Evolutionary conservation across 2,113 vertebrate species (phyloP), one percentile per base, ranked within the genome.

Genomic region (Rhineura floridana): DNA sequence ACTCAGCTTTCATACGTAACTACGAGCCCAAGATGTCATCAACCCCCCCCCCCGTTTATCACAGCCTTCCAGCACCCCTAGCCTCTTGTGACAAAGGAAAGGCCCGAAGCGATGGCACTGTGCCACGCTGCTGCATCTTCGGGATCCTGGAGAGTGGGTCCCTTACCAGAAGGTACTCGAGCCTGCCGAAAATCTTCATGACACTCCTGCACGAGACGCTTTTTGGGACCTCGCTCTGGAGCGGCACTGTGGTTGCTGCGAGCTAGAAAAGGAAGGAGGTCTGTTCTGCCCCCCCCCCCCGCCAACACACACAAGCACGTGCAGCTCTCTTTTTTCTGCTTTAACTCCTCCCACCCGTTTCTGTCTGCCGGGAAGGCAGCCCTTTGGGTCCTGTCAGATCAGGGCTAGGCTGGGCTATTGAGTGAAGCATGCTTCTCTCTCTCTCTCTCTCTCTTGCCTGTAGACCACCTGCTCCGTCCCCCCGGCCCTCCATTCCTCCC

Each of bases 141-240:
- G 55, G 55, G 21, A 19, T 63, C 85, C 90, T 11, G 7, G 1
- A 48, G 8, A 36, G 5, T 5, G 10, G 2, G 36, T 33, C n/a
- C 97, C 98, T 97, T 94, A 98, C 98, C 98, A 96, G 92, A 82
- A 96, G 96, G 87, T 96, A 96, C 78, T 97, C 95, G 62, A 98
- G 95, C 36, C 94, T 93, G 92, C 97, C 90, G 13, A 97, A 97
- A 84, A 98, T 97, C 97, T 97, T 98, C 98, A 98, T 98, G 91
- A 1, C 73, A 67, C 7, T 86, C 80, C 59, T 50, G 78, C 3
- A 48, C 0, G 44, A 42, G 69, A 76, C 50, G 75, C 36, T 65
- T 42, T 76, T 76, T 70, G 33, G 0, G n/a, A 2, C 44, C 55
- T 1, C 84, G 72, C 77, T 91, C 93, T 83, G 55, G 50, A 92